A percentile compares a stretch with the other conserved stretches of the same genome.
Conservation (phyloP, 2,113 vertebrate genomes). For the Hoplias malabaricus region DNA sequence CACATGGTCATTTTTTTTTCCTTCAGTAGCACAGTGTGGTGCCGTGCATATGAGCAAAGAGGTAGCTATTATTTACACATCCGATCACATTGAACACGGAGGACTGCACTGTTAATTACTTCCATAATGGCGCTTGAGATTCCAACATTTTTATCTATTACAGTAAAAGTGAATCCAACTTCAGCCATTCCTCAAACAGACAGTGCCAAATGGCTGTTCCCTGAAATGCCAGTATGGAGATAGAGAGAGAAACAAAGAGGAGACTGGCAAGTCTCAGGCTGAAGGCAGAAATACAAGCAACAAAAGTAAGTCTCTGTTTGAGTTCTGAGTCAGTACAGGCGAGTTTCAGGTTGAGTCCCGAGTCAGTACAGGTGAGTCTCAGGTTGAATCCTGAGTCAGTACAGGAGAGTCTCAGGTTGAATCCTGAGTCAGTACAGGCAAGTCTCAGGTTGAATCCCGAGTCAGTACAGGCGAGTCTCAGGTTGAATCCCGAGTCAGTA, state of each 20-base stretch:
- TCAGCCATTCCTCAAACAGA: slow-evolving; percentile 3
- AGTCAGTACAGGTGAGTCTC: no score
- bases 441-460: no score
- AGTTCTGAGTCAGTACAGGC: no score
- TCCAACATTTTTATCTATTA: slow-evolving; percentile 29
- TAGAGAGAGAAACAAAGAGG: background rate
- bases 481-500: no score
- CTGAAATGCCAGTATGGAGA: background rate
- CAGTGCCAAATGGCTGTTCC: background rate
- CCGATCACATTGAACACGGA: slow-evolving; percentile 1
- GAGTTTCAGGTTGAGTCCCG: no score
- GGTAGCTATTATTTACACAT: slow-evolving; percentile 50
- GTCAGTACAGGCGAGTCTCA: no score
- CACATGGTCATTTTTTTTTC: slow-evolving; percentile 61
- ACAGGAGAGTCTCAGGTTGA: no score
- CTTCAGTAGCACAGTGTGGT: background rate
- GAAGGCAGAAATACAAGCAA: no score
- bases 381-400: no score
- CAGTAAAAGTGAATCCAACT: slow-evolving; percentile 8
- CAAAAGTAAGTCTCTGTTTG: no score
- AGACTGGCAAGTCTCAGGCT: no score
- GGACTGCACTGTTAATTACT: slow-evolving; percentile 34
- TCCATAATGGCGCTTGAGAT: slow-evolving; percentile 20
- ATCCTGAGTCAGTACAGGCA: no score
- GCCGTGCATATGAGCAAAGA: slow-evolving; percentile 35